These are phyloP conservation scores for Leptopilina drosophilae DNA, from an alignment of 2,888 invertebrate genomes.

Conservation along the genomic window DNA sequence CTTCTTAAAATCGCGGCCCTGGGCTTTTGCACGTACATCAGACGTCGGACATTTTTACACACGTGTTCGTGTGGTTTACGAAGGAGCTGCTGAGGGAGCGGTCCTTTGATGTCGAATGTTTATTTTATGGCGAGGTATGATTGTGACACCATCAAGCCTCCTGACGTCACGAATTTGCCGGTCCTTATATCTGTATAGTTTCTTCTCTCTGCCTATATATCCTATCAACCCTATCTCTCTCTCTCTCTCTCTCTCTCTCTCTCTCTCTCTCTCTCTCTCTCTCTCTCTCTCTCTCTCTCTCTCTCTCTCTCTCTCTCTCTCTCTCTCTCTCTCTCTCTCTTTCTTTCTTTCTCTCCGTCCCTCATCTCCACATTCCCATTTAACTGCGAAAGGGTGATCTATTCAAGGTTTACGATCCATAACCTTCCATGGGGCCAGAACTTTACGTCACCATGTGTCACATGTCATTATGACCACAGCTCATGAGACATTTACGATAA, in stretches of 20 bases:
- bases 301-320: too few species aligned
- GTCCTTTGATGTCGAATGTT: conserved; percentile 68
- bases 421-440: conserved; percentile 56
- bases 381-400: conserved; percentile 59
- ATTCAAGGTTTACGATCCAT: conserved; percentile 67
- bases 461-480: conserved; percentile 71
- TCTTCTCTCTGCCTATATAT: conserved; percentile 2
- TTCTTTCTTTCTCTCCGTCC: conserved; percentile 36
- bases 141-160: conserved; percentile 62
- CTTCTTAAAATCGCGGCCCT: conserved; percentile 4
- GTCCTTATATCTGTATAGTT: conserved; percentile 40
- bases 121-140: conserved; percentile 67
- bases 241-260: conserved; percentile 9
- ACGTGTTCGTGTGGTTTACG: conserved; percentile 47
- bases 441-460: conserved; percentile 73
- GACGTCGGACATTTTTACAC: conserved; percentile 40
- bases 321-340: too few species aligned
- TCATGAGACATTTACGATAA: conserved; percentile 75
- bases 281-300: not conserved
- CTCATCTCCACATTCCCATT: conserved; percentile 39
- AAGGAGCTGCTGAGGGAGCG: conserved; percentile 50
- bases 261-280: conserved; percentile 35
- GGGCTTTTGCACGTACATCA: conserved; percentile 24
- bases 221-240: conserved; percentile 25
- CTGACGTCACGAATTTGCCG: conserved; percentile 64